Conservation (phyloP, 2,888 invertebrate species). For the Agrotis puta region DNA sequence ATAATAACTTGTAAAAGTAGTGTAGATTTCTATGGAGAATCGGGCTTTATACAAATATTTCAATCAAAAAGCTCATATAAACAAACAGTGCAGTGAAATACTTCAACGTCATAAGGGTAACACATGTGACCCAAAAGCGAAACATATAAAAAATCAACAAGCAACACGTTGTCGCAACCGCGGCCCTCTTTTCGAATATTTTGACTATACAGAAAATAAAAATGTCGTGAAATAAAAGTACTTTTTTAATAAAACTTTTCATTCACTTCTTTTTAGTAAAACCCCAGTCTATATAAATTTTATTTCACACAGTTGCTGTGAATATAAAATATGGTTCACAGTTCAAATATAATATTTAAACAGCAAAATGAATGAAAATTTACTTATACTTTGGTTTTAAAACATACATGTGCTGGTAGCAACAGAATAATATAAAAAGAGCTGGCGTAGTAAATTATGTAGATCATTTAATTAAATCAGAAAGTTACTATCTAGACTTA, state of each 20-base stretch:
- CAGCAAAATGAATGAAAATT: not conserved
- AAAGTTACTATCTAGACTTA: conserved; percentile 22
- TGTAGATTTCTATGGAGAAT: not conserved
- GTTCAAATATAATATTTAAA: not conserved
- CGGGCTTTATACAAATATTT: conserved; percentile 22
- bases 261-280: conserved; percentile 14
- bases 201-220: conserved; percentile 35
- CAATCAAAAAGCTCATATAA: conserved; percentile 14
- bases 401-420: not conserved
- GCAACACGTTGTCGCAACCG: conserved; percentile 42
- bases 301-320: not conserved
- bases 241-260: conserved; percentile 39
- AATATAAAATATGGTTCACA: conserved; percentile 5
- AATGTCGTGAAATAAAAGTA: conserved; percentile 15
- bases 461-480: conserved; percentile 30
- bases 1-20: too few species aligned
- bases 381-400: not conserved
- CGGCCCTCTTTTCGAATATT: conserved; percentile 16
- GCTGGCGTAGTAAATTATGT: conserved; percentile 12
- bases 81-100: conserved; percentile 33
- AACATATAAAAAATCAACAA: conserved; percentile 36
- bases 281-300: conserved; percentile 11
- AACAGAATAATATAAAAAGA: not conserved
- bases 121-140: conserved; percentile 35
- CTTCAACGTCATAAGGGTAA: conserved; percentile 33